Percentiles rank a stretch among this genome's conserved stretches.
Evolutionary conservation across 2,113 vertebrate genomes (phyloP).

Genomic region (Calyptomena viridis): DNA sequence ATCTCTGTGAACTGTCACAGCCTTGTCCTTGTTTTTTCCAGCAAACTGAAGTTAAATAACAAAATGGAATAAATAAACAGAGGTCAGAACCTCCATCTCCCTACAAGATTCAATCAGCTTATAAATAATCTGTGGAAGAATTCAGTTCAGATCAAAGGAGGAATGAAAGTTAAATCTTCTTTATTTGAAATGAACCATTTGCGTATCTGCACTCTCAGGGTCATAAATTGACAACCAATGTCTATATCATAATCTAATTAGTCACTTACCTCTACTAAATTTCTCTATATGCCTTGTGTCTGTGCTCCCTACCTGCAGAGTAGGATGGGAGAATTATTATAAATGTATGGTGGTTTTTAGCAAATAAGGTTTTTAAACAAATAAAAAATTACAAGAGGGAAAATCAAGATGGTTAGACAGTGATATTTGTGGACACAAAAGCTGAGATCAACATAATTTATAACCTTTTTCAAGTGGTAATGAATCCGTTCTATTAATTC

Average conservation of each 20-base stretch:
- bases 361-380: not conserved
- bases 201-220: not conserved
- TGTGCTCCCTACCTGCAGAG: not conserved
- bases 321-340: not conserved
- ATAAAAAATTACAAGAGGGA: not conserved
- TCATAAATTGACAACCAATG: not conserved
- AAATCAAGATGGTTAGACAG: not conserved
- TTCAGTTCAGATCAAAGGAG: constrained; percentile 3
- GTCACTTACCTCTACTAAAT: not conserved
- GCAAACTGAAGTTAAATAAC: constrained; percentile 36
- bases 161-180: not conserved
- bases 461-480: not conserved
- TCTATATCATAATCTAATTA: constrained; percentile 9
- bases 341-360: not conserved
- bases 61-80: constrained; percentile 50
- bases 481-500: constrained; percentile 6
- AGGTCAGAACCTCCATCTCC: constrained; percentile 28
- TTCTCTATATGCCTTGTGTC: not conserved
- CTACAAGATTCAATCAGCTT: constrained; percentile 24
- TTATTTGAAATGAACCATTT: not conserved
- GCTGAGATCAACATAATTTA: not conserved
- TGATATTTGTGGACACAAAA: not conserved
- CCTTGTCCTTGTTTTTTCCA: constrained; percentile 20
- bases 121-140: constrained; percentile 30
- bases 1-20: constrained; percentile 46